These are phyloP conservation scores for Drosophila lowei DNA, from an alignment of 1,140 invertebrate species.

Conservation along the genomic window DNA sequence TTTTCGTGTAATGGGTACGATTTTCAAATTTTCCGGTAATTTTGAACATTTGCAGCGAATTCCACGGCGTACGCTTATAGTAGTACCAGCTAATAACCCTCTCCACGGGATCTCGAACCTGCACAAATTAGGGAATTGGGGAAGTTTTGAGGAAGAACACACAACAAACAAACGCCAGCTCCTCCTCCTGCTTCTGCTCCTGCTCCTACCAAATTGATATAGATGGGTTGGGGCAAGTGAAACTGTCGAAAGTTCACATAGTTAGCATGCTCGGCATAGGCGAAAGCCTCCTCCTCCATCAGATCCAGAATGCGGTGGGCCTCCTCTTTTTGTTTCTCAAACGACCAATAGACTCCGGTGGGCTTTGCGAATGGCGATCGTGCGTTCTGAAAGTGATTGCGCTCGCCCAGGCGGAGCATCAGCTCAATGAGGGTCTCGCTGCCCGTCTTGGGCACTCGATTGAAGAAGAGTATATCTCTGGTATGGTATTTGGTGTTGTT, in stretches of 20 bases:
- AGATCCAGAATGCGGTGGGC: constrained; percentile 31
- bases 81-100: constrained; percentile 96
- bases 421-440: constrained; percentile 94
- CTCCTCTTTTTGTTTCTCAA: constrained; percentile 38
- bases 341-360: constrained; percentile 19
- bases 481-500: constrained; percentile 90
- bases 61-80: constrained; percentile 89
- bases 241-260: constrained; percentile 87
- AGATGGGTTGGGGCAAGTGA: constrained; percentile 91
- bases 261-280: constrained; percentile 58
- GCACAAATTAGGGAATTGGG: constrained; percentile 4
- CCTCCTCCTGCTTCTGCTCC: background rate
- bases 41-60: constrained; percentile 39
- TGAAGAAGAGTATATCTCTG: constrained; percentile 91
- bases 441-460: constrained; percentile 92
- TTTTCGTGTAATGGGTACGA: constrained; percentile 93
- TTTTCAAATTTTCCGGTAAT: constrained; percentile 91
- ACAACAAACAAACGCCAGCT: no score
- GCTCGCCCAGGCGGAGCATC: constrained; percentile 87
- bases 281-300: constrained; percentile 55
- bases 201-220: constrained; percentile 90
- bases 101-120: constrained; percentile 90
- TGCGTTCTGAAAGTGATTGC: constrained; percentile 85
- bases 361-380: constrained; percentile 32
- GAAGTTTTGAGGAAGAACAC: background rate